Percentiles rank a stretch among this genome's conserved stretches.
phyloP scores from a whole-genome alignment of 2,797 vertebrate genomes.

The Falco novaeseelandiae region DNA sequence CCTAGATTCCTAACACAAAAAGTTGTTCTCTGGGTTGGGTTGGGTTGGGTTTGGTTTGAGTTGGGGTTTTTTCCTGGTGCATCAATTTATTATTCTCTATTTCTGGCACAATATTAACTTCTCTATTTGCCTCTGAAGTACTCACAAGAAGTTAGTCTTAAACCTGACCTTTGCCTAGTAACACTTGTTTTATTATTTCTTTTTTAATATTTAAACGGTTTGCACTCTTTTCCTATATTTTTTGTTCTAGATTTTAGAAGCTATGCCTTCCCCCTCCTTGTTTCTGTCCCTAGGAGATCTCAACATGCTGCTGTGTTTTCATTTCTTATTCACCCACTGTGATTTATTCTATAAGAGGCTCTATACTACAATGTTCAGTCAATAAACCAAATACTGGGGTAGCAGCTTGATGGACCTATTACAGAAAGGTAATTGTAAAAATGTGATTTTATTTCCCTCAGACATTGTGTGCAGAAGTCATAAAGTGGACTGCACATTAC shows the following conservation, averaged over 20 bases:
- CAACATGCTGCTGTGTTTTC: not conserved
- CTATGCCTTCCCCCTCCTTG: not conserved
- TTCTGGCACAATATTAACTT: not conserved
- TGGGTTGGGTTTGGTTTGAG: not conserved
- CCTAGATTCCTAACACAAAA: not conserved
- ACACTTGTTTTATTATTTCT: not conserved
- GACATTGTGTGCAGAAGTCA: not conserved
- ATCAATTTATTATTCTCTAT: not conserved
- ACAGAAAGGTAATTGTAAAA: conserved; percentile 27
- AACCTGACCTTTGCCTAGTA: not conserved
- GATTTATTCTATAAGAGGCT: conserved; percentile 39
- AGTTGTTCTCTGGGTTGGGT: no score
- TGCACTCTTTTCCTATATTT: not conserved
- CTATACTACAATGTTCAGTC: not conserved
- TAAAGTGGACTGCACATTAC: not conserved
- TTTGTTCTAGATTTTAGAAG: not conserved
- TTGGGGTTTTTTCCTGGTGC: not conserved
- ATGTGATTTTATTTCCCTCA: conserved; percentile 40
- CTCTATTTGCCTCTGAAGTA: not conserved
- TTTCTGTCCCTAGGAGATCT: not conserved
- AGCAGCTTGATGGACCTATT: conserved; percentile 35
- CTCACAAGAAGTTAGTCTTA: not conserved
- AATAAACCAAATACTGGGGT: conserved; percentile 54
- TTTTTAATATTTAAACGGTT: not conserved
- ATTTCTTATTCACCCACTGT: not conserved